phyloP scores from a whole-genome alignment of 1,140 invertebrate genomes.

The Bursaphelenchus mucronatus region DNA sequence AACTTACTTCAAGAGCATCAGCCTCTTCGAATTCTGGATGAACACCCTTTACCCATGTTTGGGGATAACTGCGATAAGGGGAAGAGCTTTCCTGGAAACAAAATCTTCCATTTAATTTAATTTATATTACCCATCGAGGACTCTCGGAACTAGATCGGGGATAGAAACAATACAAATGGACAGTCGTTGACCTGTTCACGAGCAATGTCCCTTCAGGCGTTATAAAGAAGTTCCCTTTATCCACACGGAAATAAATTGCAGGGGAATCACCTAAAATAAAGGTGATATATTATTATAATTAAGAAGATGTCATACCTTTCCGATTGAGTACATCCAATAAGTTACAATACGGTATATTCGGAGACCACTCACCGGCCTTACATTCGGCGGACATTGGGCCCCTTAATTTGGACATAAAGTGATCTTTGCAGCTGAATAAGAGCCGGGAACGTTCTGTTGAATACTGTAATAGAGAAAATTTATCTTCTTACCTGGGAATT shows the following conservation, averaged over 20 bases:
- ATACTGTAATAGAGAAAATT: conserved; percentile 14
- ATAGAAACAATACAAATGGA: conserved; percentile 36
- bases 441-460: conserved; percentile 36
- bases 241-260: conserved; percentile 37
- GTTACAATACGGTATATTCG: conserved; percentile 39
- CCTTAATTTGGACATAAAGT: conserved; percentile 37
- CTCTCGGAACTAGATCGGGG: conserved; percentile 19
- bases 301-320: conserved; percentile 19
- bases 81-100: conserved; percentile 40
- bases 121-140: conserved; percentile 36
- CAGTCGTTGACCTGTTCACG: conserved; percentile 41
- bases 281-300: not conserved
- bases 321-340: conserved; percentile 24
- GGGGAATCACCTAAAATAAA: conserved; percentile 17
- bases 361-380: conserved; percentile 36
- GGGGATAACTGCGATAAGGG: conserved; percentile 44
- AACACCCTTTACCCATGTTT: conserved; percentile 33
- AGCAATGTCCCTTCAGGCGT: conserved; percentile 36
- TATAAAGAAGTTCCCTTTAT: conserved; percentile 29
- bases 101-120: conserved; percentile 23
- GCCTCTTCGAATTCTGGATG: conserved; percentile 30
- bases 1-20: conserved; percentile 42
- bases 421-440: conserved; percentile 35
- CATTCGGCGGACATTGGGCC: conserved; percentile 25
- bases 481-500: conserved; percentile 35